Base-by-base conservation (phyloP, 2,888 invertebrate species). In the Hydrotaea diabolus region DNA sequence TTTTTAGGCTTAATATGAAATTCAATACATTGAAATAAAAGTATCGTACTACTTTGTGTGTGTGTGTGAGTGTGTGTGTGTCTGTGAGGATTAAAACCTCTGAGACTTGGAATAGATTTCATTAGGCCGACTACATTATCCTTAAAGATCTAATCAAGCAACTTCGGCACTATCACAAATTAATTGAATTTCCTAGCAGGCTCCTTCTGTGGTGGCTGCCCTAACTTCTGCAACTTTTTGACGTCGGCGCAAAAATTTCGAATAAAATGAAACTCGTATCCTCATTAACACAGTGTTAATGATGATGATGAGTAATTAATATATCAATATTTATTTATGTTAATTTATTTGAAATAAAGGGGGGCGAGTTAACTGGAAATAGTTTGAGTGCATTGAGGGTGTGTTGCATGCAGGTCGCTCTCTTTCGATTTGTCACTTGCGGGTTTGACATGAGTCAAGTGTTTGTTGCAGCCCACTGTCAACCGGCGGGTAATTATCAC, bases 401-500 rank as follows among this genome's bases (percentile, higher is more conserved):
- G 31, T 4, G 2, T 31, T 39, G 7, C 9, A 39, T n/a, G 13
- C 15, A 13, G 15, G 49, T 49, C 9, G 3, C n/a, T 15, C 49
- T n/a, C n/a, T n/a, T n/a, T n/a, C n/a, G n/a, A 4, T 2, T 53
- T 72, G 62, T 46, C 17, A 59, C 57, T 19, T 31, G 31, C 49
- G 49, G 69, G 9, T 53, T 77, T 83, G 83, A 81, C 78, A 84
- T 79, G 78, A 85, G 81, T 85, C 82, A 85, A 85, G 85, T 82
- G 85, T 82, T n/a, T 85, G 71, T 85, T 82, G 82, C 49, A 74
- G 69, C 62, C 85, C 71, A 36, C 82, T 82, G 85, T 85, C 85
- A 85, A 85, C 85, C 74, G 77, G 82, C 74, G 77, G 82, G 77
- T 85, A 85, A 85, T 85, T 85, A 85, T 69, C 73, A 74, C 85